Evolutionary conservation across 2,113 vertebrate genomes (phyloP).

Genomic region (Pelmatolapia mariae): DNA sequence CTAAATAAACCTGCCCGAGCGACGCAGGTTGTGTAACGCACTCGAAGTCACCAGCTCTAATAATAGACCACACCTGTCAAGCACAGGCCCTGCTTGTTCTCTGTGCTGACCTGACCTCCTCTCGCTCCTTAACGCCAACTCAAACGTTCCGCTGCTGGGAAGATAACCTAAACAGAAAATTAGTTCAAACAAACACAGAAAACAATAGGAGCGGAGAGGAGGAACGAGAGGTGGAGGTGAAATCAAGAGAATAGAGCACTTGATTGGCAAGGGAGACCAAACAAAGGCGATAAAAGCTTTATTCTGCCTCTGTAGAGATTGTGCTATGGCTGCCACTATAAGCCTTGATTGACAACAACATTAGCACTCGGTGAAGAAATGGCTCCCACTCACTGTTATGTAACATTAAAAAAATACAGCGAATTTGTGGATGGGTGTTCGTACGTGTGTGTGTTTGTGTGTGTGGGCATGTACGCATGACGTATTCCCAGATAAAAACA

Average conservation of each 20-base stretch:
- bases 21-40: constrained; percentile 63
- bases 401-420: constrained; percentile 52
- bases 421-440: constrained; percentile 16
- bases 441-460: background rate
- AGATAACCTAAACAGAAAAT: constrained; percentile 49
- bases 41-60: constrained; percentile 53
- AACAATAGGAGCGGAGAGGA: constrained; percentile 1
- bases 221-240: constrained; percentile 16
- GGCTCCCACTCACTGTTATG: constrained; percentile 64
- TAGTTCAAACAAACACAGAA: constrained; percentile 5
- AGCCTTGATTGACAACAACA: constrained; percentile 67
- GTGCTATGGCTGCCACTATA: constrained; percentile 54
- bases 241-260: constrained; percentile 3
- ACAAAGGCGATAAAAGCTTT: constrained; percentile 57
- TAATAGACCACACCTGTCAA: constrained; percentile 72
- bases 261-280: constrained; percentile 34
- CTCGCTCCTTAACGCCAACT: constrained; percentile 32
- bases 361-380: constrained; percentile 60
- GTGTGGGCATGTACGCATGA: background rate
- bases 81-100: constrained; percentile 61
- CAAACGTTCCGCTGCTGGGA: constrained; percentile 37
- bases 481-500: constrained; percentile 35
- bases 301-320: constrained; percentile 54
- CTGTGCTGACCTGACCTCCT: constrained; percentile 44
- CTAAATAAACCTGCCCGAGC: constrained; percentile 56